Evolutionary conservation across 2,113 vertebrate genomes (phyloP).

Genomic region (Passer domesticus): DNA sequence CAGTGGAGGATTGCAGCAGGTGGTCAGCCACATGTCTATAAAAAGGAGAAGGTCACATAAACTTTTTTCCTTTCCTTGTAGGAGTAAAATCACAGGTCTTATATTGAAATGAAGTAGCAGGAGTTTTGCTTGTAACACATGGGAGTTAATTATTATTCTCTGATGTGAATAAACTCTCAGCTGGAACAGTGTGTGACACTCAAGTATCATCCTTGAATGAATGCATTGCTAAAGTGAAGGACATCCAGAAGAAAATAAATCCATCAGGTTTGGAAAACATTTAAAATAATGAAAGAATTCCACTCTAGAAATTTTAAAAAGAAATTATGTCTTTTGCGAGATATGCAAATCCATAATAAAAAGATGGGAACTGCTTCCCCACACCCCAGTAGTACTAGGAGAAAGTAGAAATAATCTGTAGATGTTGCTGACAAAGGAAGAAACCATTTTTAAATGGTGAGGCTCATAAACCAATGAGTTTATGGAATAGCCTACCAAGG

Average conservation of each 20-base stretch:
- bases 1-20: background rate
- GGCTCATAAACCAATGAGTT: background rate
- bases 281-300: background rate
- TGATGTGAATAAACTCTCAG: background rate
- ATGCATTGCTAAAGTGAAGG: background rate
- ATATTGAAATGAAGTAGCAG: background rate
- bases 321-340: background rate
- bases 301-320: background rate
- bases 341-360: background rate
- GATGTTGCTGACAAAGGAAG: background rate
- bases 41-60: background rate
- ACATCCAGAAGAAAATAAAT: background rate
- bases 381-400: background rate
- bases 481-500: background rate
- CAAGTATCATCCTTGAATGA: background rate
- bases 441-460: background rate
- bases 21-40: background rate
- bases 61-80: background rate
- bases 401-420: background rate
- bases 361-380: background rate
- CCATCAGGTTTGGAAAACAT: background rate
- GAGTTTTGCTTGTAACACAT: background rate
- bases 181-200: background rate
- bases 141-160: background rate
- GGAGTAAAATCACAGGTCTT: background rate